Evolutionary conservation across 2,113 vertebrate species (phyloP), one percentile per base, ranked within the genome.

Genomic region (Myiagra hebetior): DNA sequence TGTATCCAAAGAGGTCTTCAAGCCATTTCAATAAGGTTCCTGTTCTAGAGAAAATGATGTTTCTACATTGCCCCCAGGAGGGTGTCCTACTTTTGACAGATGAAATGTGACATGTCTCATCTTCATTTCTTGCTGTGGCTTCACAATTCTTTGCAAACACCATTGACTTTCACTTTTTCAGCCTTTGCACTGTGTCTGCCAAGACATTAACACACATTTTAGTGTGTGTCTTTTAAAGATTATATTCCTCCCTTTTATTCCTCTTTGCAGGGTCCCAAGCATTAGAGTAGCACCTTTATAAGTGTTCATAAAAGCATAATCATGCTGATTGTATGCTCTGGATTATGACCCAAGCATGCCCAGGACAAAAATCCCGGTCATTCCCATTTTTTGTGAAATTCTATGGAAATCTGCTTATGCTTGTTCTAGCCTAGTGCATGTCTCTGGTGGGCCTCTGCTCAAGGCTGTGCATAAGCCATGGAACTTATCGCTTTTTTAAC

Each of bases 311-410:
- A 92, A 80, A 83, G 15, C 9, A 33, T 39, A 35, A 64, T 41
- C 27, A 33, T 41, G 20, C 16, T 59, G 65, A 39, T 20, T 72
- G 20, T 28, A 9, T 67, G 7, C 27, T 83, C 68, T 93, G 44
- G 50, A 69, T 22, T 65, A 57, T 11, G 46, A 69, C 33, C 41
- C 9, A 53, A 65, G 5, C 16, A n/a, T 20, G 11, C 6, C 23
- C 26, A 28, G 30, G 57, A 63, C 11, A 63, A 20, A 60, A 60
- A 24, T 1, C 0, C 0, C 5, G 11, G 20, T 27, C 11, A 35
- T 68, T 69, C 67, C 35, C 70, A 7, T 33, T 49, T 26, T 65
- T n/a, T 70, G 20, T 70, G 56, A 49, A 78, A 18, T 24, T 31
- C 28, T 47, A 9, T 50, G 39, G 28, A 62, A 62, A 87, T 64